phyloP scores from a whole-genome alignment of 2,888 invertebrate species.

The Euspilapteryx auroguttella region DNA sequence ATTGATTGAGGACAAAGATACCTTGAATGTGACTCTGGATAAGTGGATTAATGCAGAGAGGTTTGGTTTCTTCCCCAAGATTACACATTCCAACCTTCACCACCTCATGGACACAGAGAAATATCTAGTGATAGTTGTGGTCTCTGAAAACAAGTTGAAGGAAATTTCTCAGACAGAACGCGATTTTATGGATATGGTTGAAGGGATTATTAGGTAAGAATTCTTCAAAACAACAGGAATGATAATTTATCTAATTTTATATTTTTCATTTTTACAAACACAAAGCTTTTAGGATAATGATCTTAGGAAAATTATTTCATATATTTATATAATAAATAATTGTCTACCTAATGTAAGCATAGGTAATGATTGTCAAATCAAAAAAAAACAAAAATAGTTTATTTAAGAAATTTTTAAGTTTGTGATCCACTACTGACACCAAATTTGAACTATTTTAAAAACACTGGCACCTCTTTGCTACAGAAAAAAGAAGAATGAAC shows the following conservation, averaged over 20 bases:
- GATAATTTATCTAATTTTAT: not conserved
- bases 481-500: conserved; percentile 66
- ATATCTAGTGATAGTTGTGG: conserved; percentile 83
- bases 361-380: no score
- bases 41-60: conserved; percentile 90
- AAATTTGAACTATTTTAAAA: no score
- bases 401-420: no score
- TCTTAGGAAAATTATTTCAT: no score
- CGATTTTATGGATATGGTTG: conserved; percentile 83
- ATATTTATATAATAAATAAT: no score
- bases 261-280: not conserved
- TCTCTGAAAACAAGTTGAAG: conserved; percentile 84
- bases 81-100: conserved; percentile 81
- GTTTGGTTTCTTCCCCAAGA: conserved; percentile 86
- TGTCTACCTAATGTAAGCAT: no score
- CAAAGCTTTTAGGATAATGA: no score
- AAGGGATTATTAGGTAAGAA: conserved; percentile 71
- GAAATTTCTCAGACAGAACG: conserved; percentile 79
- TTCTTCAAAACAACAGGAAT: conserved; percentile 9
- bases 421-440: no score
- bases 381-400: no score
- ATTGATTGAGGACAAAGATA: conserved; percentile 24
- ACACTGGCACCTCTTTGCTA: no score
- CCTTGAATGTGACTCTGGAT: conserved; percentile 70
- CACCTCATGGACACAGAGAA: conserved; percentile 84